Percentiles rank a stretch among this genome's conserved stretches.
Conservation (phyloP, 2,113 vertebrate species). For the Tachysurus vachellii region DNA sequence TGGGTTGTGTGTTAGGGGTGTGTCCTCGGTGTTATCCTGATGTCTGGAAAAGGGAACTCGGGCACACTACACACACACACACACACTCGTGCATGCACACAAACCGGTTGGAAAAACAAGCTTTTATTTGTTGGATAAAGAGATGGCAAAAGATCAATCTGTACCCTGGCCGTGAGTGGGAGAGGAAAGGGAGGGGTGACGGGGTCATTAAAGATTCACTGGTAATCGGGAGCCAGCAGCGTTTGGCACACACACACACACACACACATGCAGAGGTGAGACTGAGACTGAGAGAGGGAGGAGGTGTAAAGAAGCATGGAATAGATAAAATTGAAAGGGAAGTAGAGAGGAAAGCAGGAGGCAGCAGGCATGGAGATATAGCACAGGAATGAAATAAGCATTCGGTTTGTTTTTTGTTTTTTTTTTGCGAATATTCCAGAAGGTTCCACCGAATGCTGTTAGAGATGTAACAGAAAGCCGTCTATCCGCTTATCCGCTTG, state of each 20-base stretch:
- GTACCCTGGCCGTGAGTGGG: constrained; percentile 47
- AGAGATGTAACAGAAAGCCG: not conserved
- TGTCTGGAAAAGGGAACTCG: constrained; percentile 30
- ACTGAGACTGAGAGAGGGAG: not conserved
- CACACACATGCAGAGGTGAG: constrained; percentile 1
- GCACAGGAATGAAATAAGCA: constrained; percentile 16
- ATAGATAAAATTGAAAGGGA: constrained; percentile 36
- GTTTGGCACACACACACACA: constrained; percentile 44
- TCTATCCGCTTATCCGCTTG: constrained; percentile 18
- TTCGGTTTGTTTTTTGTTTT: constrained; percentile 21
- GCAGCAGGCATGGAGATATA: constrained; percentile 14
- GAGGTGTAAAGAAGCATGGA: constrained; percentile 25
- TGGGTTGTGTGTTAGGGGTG: not conserved
- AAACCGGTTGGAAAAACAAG: constrained; percentile 52
- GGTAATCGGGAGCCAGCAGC: constrained; percentile 60
- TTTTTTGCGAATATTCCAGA: constrained; percentile 21
- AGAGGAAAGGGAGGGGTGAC: constrained; percentile 31
- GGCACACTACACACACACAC: constrained; percentile 42
- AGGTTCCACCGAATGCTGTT: constrained; percentile 10
- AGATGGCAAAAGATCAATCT: constrained; percentile 70
- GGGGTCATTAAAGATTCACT: constrained; percentile 62
- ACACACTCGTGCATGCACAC: constrained; percentile 27
- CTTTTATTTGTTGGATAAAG: constrained; percentile 64
- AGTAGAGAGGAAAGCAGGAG: constrained; percentile 34
- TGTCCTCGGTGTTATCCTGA: constrained; percentile 40